Conservation (phyloP, 2,797 vertebrate genomes). For the Crossoptilon crossoptilon region DNA sequence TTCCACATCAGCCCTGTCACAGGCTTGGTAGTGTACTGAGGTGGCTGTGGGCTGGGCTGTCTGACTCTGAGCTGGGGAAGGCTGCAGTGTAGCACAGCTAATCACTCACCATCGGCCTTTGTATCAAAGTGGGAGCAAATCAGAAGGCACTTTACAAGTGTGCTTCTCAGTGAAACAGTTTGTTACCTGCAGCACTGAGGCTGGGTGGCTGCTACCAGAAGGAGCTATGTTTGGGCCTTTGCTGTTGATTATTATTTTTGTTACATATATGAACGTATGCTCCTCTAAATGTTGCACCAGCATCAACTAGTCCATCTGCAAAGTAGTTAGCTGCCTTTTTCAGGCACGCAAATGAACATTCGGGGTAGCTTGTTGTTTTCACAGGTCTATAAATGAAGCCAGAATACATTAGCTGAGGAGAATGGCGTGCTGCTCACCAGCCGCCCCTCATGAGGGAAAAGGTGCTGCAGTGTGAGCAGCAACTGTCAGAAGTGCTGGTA, state of each 20-base stretch:
- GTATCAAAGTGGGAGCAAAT: too few species aligned
- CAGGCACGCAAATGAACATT: neutral
- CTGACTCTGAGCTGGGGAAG: rapidly evolving
- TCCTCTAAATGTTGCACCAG: rapidly evolving
- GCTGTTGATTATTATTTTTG: neutral
- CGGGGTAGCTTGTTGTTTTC: neutral
- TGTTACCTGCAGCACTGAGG: rapidly evolving
- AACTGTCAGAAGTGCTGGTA: slow-evolving; percentile 16
- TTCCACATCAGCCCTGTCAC: rapidly evolving
- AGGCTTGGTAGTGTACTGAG: rapidly evolving
- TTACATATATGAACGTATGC: rapidly evolving
- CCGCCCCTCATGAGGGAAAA: neutral
- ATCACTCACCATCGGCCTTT: rapidly evolving
- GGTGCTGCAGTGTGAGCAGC: slow-evolving; percentile 30
- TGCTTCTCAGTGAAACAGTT: rapidly evolving
- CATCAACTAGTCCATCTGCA: neutral
- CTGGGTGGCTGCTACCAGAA: rapidly evolving
- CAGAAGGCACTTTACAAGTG: neutral
- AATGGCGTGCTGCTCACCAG: rapidly evolving
- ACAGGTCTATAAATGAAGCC: neutral
- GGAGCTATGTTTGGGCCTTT: neutral
- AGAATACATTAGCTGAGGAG: neutral
- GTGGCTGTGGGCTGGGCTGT: rapidly evolving
- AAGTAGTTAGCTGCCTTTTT: neutral
- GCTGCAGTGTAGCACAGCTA: rapidly evolving